Conservation (phyloP, 2,888 invertebrate genomes). For the Smittia sp. region DNA sequence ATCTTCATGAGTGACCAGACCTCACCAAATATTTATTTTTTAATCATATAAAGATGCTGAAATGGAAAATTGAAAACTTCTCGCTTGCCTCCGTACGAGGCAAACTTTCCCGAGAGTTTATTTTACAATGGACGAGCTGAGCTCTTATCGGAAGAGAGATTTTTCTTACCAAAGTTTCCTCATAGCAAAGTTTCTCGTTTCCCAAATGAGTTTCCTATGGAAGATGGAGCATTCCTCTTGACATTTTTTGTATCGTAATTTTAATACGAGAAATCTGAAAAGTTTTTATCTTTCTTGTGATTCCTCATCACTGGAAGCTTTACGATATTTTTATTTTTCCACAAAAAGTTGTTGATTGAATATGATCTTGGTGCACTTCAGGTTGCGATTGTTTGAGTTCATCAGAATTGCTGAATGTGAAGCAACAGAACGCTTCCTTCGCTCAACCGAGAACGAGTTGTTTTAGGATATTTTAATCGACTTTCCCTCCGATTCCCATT, state of each 20-base stretch:
- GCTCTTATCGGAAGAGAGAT: neutral
- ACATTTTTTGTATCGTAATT: neutral
- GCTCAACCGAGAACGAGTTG: too few species aligned
- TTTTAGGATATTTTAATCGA: too few species aligned
- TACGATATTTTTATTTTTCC: too few species aligned
- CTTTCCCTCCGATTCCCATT: too few species aligned
- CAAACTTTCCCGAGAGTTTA: neutral
- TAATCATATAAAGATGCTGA: slow-evolving; percentile 32
- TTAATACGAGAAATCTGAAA: too few species aligned
- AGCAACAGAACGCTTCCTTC: too few species aligned
- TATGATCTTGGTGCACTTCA: too few species aligned
- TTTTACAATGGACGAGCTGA: neutral
- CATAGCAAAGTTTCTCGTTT: neutral
- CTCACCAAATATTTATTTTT: slow-evolving; percentile 35
- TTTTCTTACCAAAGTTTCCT: slow-evolving; percentile 5
- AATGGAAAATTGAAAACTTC: slow-evolving; percentile 29
- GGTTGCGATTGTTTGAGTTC: too few species aligned
- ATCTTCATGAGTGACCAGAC: slow-evolving; percentile 6
- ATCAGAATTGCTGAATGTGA: too few species aligned
- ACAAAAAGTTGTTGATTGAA: too few species aligned
- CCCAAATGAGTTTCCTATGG: slow-evolving; percentile 2
- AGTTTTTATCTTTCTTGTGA: too few species aligned
- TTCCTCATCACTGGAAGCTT: too few species aligned
- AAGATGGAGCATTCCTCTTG: neutral
- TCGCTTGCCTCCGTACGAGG: neutral